Evolutionary conservation across 1,140 invertebrate species (phyloP).

Genomic region (Cydia splendana): DNA sequence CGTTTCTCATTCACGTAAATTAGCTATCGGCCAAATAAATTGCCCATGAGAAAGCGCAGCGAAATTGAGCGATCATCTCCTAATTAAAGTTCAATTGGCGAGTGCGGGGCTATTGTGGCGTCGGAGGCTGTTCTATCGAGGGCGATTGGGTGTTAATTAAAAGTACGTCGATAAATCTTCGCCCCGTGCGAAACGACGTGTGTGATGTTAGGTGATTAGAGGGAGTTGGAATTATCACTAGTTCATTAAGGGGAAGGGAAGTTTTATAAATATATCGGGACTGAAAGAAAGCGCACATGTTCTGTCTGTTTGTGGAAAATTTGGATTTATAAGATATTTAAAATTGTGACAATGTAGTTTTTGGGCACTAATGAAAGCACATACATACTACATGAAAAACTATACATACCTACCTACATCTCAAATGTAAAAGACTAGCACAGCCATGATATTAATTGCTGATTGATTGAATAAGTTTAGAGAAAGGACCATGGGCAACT

Average conservation of each 20-base stretch:
- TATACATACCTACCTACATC: too few relatives aligned
- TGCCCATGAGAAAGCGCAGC: slow-evolving; percentile 30
- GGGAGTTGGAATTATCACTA: slow-evolving; percentile 21
- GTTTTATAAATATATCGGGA: slow-evolving; percentile 21
- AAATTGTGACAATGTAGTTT: too few relatives aligned
- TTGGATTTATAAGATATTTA: background rate
- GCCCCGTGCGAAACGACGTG: slow-evolving; percentile 57
- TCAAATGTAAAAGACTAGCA: too few relatives aligned
- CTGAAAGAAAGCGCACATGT: background rate
- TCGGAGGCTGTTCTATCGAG: background rate
- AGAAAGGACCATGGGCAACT: too few relatives aligned
- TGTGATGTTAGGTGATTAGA: slow-evolving; percentile 37
- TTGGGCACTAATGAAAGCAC: too few relatives aligned
- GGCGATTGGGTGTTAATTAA: slow-evolving; percentile 68
- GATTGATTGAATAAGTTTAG: too few relatives aligned
- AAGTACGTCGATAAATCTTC: slow-evolving; percentile 67
- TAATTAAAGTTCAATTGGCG: slow-evolving; percentile 36
- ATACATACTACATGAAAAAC: too few relatives aligned
- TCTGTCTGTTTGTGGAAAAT: background rate
- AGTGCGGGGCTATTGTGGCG: slow-evolving; percentile 40
- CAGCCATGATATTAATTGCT: too few relatives aligned
- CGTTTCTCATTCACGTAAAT: slow-evolving; percentile 1
- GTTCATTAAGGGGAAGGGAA: slow-evolving; percentile 10
- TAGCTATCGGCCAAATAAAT: background rate
- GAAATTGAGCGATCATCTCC: slow-evolving; percentile 38